These are phyloP conservation scores for Dendrophyllia cribrosa DNA, from an alignment of 64 coral and sea anemone species.

Conservation along the genomic window DNA sequence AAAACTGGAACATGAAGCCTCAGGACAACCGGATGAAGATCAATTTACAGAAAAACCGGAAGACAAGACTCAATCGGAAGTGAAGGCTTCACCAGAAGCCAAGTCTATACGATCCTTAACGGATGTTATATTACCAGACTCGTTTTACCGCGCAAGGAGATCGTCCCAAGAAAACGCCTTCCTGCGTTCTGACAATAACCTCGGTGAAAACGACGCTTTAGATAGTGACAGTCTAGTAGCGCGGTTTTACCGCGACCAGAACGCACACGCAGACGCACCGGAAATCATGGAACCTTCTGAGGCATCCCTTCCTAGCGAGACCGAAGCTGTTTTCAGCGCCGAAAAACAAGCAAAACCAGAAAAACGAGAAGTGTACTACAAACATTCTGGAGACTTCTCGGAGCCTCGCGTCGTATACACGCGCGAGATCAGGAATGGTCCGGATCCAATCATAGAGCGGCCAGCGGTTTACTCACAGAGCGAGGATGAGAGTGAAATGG, in stretches of 20 bases:
- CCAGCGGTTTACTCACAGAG: constrained; percentile 83
- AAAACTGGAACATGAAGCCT: not conserved
- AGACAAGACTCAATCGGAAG: not conserved
- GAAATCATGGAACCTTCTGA: not conserved
- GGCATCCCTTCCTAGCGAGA: constrained; percentile 76
- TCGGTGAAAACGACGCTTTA: constrained; percentile 27
- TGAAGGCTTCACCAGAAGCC: not conserved
- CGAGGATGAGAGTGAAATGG: constrained; percentile 71
- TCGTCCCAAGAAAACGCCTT: constrained; percentile 18
- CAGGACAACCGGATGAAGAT: not conserved
- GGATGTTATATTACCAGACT: not conserved
- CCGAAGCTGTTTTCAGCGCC: not conserved
- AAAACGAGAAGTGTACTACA: constrained; percentile 1
- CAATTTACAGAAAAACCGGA: not conserved
- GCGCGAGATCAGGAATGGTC: constrained; percentile 56
- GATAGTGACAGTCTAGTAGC: constrained; percentile 55
- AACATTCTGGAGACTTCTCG: not conserved
- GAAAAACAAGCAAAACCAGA: constrained; percentile 15
- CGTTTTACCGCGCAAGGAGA: constrained; percentile 5
- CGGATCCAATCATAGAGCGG: constrained; percentile 73
- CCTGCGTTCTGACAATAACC: not conserved
- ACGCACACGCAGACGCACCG: constrained; percentile 28
- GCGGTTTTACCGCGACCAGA: constrained; percentile 92
- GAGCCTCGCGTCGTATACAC: constrained; percentile 77
- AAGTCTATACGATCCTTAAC: not conserved